Percentiles rank a stretch among this genome's conserved stretches.
Conservation (phyloP, 2,888 invertebrate species). For the Mechanitis mazaeus region DNA sequence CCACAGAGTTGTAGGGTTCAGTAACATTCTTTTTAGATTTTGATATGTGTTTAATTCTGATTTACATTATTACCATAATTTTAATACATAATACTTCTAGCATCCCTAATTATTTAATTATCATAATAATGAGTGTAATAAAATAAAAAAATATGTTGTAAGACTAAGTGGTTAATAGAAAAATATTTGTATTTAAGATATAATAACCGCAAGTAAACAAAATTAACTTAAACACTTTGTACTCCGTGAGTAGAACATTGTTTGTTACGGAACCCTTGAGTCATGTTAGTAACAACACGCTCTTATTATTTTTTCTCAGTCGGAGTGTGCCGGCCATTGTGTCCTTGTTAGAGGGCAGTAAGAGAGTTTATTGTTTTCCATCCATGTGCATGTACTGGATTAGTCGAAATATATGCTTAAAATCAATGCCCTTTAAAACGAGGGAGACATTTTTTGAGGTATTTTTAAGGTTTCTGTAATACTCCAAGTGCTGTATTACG, state of each 20-base stretch:
- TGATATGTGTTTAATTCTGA: too few relatives aligned
- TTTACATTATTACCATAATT: too few relatives aligned
- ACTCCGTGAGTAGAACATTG: neutral
- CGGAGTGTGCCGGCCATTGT: conserved; percentile 51
- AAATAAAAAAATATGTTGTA: too few relatives aligned
- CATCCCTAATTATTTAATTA: too few relatives aligned
- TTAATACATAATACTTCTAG: too few relatives aligned
- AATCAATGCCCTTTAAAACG: conserved; percentile 12
- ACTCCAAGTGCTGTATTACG: neutral
- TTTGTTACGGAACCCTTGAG: conserved; percentile 42
- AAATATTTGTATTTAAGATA: neutral
- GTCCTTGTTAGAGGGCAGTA: conserved; percentile 48
- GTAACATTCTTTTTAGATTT: neutral
- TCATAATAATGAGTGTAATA: too few relatives aligned
- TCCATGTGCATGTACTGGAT: conserved; percentile 33
- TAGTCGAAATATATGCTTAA: conserved; percentile 32
- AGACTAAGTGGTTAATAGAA: neutral
- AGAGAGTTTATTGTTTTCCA: conserved; percentile 50
- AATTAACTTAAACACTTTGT: neutral
- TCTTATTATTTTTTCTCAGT: conserved; percentile 33
- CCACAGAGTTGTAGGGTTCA: conserved; percentile 44
- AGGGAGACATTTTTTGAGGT: neutral
- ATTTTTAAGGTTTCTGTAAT: neutral
- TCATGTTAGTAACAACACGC: conserved; percentile 25
- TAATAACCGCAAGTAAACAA: neutral